Evolutionary conservation across 2,888 invertebrate genomes (phyloP), one percentile per base, ranked within the genome.

Genomic region (Trissoscelio sp.): DNA sequence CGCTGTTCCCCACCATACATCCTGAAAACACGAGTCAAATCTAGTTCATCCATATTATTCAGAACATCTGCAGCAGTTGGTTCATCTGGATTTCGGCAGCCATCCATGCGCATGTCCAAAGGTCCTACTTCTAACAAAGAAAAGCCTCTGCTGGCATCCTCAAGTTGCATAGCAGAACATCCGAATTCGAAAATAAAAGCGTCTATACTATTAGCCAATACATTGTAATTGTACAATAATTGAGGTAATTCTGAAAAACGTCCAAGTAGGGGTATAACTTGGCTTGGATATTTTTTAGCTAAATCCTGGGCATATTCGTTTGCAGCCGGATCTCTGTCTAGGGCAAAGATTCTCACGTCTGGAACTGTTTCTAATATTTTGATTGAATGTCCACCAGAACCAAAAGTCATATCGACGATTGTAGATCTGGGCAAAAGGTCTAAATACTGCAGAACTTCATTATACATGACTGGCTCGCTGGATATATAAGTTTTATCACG

Each of bases 31-130:
- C 94, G 94, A 57, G 93, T 94, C 6, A 99, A 92, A 89, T 97
- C 96, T 48, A 93, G 92, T 91, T 97, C 97, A 83, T 95, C 94
- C 0, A 96, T 94, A 64, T 94, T 94, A 7, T 96, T 96, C 58
- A 99, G 92, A 1, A 99, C 95, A 91, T 98, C 97, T 42, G 96
- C 95, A 2, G 97, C 99, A 31, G 97, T 97, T 5, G 96, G 95
- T 86, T 94, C 94, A 77, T 95, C 93, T 0, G 95, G 93, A 87
- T 92, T 94, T 86, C 95, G 92, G 5, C 93, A 92, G 0, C 95
- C 95, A 92, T 98, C 97, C 99, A 99, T 99, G 89, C 98, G 93
- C 98, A 99, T 99, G 88, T 99, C 98, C 67, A 99, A 92, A 2
- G 96, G 96, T 0, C 97, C 98, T 92, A 98, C 94, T 89, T 94